Conservation (phyloP, 2,113 vertebrate species). For the Ursus arctos region DNA sequence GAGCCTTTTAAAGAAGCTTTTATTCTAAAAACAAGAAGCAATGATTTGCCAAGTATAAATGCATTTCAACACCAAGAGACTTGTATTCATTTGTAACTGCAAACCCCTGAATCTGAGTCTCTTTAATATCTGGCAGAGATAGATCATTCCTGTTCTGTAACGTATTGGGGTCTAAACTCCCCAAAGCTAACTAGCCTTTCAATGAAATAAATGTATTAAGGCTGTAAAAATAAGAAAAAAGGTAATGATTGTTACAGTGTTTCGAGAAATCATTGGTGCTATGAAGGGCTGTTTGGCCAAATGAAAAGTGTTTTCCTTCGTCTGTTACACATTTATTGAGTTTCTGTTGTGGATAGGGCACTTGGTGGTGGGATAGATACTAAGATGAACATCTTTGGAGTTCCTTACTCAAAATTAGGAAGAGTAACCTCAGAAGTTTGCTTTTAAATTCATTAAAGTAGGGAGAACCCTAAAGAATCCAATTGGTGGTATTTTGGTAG, state of each 20-base stretch:
- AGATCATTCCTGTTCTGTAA: slow-evolving; percentile 44
- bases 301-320: not conserved
- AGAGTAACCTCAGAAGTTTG: not conserved
- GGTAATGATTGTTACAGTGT: slow-evolving; percentile 1
- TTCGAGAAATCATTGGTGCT: slow-evolving; percentile 31
- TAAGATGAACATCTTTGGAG: not conserved
- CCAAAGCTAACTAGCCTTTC: slow-evolving; percentile 5
- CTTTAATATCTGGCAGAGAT: slow-evolving; percentile 26
- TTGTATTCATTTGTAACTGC: slow-evolving; percentile 55
- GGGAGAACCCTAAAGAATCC: not conserved
- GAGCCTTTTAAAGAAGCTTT: slow-evolving; percentile 74
- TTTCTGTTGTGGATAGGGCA: not conserved
- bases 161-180: not conserved
- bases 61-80: slow-evolving; percentile 64
- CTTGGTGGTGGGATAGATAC: not conserved
- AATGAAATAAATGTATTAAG: slow-evolving; percentile 64
- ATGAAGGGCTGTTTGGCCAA: not conserved
- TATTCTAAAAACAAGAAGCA: slow-evolving; percentile 72
- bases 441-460: slow-evolving; percentile 33
- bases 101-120: slow-evolving; percentile 5
- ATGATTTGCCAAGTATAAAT: slow-evolving; percentile 71
- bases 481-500: not conserved
- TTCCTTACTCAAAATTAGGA: not conserved
- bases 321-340: not conserved
- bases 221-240: slow-evolving; percentile 62